Percentiles rank a stretch among this genome's conserved stretches.
Evolutionary conservation across 2,797 vertebrate species (phyloP).

Genomic region (Pempheris klunzingeri): DNA sequence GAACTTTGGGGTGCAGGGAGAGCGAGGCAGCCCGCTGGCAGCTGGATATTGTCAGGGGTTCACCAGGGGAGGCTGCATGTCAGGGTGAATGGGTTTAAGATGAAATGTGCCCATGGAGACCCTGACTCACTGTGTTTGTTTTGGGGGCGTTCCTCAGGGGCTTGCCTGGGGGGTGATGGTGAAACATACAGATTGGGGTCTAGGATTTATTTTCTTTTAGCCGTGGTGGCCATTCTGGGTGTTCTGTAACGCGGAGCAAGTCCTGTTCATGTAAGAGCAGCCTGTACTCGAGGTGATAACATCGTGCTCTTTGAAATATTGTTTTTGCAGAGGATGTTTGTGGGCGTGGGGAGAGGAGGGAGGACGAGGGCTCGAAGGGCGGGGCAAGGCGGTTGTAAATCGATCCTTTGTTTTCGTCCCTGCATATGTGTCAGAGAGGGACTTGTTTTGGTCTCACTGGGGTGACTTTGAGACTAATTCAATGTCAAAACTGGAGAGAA

Average conservation of each 20-base stretch:
- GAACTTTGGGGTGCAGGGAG: slow-evolving; percentile 46
- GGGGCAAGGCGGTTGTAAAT: slow-evolving; percentile 63
- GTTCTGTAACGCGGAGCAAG: background rate
- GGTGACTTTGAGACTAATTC: slow-evolving; percentile 37
- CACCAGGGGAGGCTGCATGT: slow-evolving; percentile 50
- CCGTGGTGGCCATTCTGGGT: background rate
- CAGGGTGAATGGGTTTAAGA: slow-evolving; percentile 62
- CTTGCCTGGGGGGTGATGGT: slow-evolving; percentile 24
- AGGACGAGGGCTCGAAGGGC: slow-evolving; percentile 20
- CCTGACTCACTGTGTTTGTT: slow-evolving; percentile 60
- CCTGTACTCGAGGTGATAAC: slow-evolving; percentile 29
- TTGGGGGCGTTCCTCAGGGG: slow-evolving; percentile 37
- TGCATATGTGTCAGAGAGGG: slow-evolving; percentile 39
- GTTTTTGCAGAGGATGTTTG: slow-evolving; percentile 61
- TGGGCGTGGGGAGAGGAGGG: slow-evolving; percentile 38
- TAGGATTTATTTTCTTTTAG: slow-evolving; percentile 47
- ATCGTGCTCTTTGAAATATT: slow-evolving; percentile 46
- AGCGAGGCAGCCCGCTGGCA: slow-evolving; percentile 43
- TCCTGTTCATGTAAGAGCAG: slow-evolving; percentile 14
- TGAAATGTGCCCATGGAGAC: slow-evolving; percentile 66
- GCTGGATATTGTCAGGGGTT: slow-evolving; percentile 76
- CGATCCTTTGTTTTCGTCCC: slow-evolving; percentile 72
- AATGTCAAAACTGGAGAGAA: slow-evolving; percentile 28
- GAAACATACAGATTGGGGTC: slow-evolving; percentile 19
- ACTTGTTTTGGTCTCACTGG: slow-evolving; percentile 57